Evolutionary conservation across 2,113 vertebrate genomes (phyloP).

Genomic region (Coryphaenoides rupestris): DNA sequence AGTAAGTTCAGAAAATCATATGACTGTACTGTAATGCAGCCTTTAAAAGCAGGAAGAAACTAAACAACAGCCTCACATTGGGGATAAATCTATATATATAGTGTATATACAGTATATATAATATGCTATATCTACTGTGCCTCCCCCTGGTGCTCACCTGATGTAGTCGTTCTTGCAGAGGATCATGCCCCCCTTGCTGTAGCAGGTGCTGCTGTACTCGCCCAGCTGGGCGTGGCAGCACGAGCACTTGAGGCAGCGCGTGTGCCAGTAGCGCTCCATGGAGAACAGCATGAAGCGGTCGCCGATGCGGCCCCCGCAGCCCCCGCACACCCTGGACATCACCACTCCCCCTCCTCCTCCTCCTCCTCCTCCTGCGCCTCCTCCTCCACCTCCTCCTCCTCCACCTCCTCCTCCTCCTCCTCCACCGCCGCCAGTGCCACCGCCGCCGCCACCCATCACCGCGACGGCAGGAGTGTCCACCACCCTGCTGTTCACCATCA

Average conservation of each 20-base stretch:
- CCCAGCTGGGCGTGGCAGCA: constrained; percentile 81
- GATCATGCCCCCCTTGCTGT: constrained; percentile 81
- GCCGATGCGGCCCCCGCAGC: constrained; percentile 72
- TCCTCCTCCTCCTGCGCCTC: too few relatives aligned
- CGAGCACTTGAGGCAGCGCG: constrained; percentile 77
- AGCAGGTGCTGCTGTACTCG: constrained; percentile 79
- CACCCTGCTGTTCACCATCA: constrained; percentile 76
- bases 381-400: not conserved
- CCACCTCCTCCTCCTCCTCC: constrained; percentile 16
- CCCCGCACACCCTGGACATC: constrained; percentile 64
- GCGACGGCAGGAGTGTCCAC: constrained; percentile 65
- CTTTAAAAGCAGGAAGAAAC: too few relatives aligned
- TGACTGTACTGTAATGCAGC: too few relatives aligned
- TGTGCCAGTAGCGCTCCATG: constrained; percentile 82
- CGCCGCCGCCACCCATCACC: constrained; percentile 59
- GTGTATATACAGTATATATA: too few relatives aligned
- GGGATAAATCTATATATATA: too few relatives aligned
- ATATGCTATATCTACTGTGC: too few relatives aligned
- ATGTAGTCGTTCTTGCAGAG: constrained; percentile 81
- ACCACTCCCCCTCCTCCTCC: not conserved
- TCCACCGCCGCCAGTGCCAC: too few relatives aligned
- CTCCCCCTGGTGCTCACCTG: constrained; percentile 66
- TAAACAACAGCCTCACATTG: too few relatives aligned
- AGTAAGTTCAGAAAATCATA: too few relatives aligned
- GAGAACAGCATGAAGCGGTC: constrained; percentile 81